Evolutionary conservation across 2,113 vertebrate genomes (phyloP).

Genomic region (Gorilla gorilla): DNA sequence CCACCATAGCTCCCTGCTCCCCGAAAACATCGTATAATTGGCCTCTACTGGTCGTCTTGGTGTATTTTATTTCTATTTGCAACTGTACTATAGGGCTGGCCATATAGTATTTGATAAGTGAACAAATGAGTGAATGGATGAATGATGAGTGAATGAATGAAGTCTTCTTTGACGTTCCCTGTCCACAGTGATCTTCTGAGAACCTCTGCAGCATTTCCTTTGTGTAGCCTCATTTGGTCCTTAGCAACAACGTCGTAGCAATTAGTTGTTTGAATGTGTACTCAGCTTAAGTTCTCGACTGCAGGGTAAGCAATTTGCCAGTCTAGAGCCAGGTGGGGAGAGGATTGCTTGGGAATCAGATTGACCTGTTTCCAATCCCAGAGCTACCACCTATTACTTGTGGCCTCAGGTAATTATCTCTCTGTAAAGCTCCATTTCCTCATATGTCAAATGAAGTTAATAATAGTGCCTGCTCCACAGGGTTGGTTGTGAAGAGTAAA

Average conservation of each 20-base stretch:
- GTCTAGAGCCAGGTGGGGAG: not conserved
- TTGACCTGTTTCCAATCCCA: not conserved
- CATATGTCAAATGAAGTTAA: not conserved
- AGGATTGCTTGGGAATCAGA: not conserved
- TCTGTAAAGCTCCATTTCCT: not conserved
- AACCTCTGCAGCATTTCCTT: not conserved
- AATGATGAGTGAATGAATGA: not conserved
- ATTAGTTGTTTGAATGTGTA: fast-evolving
- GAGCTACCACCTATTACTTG: not conserved
- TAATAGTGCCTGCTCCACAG: not conserved
- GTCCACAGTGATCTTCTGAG: not conserved
- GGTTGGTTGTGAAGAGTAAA: not conserved
- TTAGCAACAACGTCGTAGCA: not conserved
- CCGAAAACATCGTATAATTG: too few relatives aligned
- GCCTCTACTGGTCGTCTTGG: not conserved
- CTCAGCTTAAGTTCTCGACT: not conserved
- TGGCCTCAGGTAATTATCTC: not conserved
- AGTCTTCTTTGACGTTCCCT: not conserved
- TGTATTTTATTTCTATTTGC: not conserved
- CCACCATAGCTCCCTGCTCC: fast-evolving
- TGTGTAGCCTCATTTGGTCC: not conserved
- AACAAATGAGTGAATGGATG: not conserved
- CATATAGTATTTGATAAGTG: too few relatives aligned
- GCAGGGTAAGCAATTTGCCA: not conserved
- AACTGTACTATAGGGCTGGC: too few relatives aligned